phyloP scores from a whole-genome alignment of 2,888 invertebrate species.

The Cryptus viduatorius region DNA sequence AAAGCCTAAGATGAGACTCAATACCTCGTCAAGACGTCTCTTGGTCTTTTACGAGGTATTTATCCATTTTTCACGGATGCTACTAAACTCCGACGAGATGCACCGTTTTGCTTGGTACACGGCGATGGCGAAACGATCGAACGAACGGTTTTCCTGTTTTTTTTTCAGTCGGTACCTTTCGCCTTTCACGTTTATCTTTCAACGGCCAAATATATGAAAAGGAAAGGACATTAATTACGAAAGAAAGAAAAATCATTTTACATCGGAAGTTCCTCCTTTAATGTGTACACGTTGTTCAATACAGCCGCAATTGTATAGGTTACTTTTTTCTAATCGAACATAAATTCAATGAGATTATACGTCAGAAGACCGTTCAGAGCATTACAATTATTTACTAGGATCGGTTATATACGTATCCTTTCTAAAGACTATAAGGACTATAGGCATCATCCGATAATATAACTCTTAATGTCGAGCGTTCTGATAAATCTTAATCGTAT shows the following conservation, averaged over 20 bases:
- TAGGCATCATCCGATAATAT: constrained; percentile 46
- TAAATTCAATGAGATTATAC: constrained; percentile 48
- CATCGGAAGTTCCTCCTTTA: constrained; percentile 64
- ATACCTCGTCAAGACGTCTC: too few relatives aligned
- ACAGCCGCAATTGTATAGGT: constrained; percentile 57
- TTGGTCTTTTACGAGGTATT: too few relatives aligned
- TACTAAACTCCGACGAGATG: too few relatives aligned
- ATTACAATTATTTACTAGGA: constrained; percentile 42
- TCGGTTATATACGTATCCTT: constrained; percentile 52
- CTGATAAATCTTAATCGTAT: constrained; percentile 40
- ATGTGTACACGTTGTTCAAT: constrained; percentile 59
- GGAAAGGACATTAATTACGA: too few relatives aligned
- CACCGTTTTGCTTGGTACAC: too few relatives aligned
- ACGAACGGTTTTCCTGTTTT: too few relatives aligned
- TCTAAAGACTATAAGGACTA: constrained; percentile 53
- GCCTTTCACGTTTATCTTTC: too few relatives aligned
- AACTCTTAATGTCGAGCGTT: constrained; percentile 53
- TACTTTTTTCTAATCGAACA: constrained; percentile 37
- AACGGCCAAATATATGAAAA: too few relatives aligned
- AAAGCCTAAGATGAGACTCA: too few relatives aligned
- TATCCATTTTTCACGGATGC: too few relatives aligned
- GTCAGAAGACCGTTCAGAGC: constrained; percentile 43
- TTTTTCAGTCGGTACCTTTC: too few relatives aligned
- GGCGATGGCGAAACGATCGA: too few relatives aligned
- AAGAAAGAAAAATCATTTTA: constrained; percentile 35